phyloP scores from a whole-genome alignment of 35 echinoderm and acorn worm genomes.

The Holothuria glaberrima region DNA sequence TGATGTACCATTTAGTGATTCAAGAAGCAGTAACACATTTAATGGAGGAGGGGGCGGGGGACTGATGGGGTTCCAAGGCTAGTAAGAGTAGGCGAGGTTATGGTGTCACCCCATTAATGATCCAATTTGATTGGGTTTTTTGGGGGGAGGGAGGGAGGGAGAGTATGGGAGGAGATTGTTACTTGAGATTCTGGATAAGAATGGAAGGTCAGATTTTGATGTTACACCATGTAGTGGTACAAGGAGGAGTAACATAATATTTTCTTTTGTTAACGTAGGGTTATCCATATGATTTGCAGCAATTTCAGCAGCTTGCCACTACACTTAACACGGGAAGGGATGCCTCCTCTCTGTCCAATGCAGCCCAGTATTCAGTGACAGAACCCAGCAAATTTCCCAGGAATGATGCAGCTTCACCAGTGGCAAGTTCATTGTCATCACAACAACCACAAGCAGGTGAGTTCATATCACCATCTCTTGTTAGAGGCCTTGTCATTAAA shows the following conservation, averaged over 20 bases:
- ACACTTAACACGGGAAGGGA: constrained; percentile 82
- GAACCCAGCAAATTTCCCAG: constrained; percentile 92
- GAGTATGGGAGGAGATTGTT: no score
- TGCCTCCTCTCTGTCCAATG: constrained; percentile 66
- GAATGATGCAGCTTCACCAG: constrained; percentile 91
- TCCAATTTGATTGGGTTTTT: no score
- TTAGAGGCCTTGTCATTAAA: no score
- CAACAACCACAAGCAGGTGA: constrained; percentile 77
- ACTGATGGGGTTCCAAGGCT: no score
- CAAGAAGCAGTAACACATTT: no score
- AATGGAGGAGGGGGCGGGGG: no score
- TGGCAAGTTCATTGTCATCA: constrained; percentile 76
- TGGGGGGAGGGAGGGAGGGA: no score
- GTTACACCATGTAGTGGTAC: background rate
- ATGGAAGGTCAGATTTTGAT: no score
- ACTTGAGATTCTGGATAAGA: no score
- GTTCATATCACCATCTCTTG: background rate
- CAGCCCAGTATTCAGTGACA: constrained; percentile 82
- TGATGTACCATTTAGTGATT: no score
- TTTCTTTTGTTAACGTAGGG: constrained; percentile 45
- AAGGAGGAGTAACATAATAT: background rate
- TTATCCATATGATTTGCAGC: constrained; percentile 72
- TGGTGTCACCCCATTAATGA: no score
- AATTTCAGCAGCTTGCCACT: constrained; percentile 89
- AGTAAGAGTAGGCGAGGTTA: no score